Evolutionary conservation across 30 jellyfish, hydroid and myxozoan species (phyloP), one percentile per base, ranked within the genome.

Genomic region (Nemopilema nomurai): DNA sequence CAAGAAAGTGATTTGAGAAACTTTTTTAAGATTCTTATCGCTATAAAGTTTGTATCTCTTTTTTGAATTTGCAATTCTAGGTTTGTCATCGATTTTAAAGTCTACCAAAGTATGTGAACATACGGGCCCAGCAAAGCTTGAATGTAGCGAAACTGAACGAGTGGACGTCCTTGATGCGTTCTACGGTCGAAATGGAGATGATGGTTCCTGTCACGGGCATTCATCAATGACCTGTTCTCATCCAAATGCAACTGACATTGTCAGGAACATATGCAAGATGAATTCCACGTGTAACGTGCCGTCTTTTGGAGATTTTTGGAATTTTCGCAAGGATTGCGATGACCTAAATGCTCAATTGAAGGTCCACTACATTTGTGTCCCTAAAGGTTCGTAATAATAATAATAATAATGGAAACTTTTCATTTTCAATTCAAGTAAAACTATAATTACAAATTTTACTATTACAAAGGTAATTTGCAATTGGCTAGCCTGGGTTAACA

Each of bases 201-300:
- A 83, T 28, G 74, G 17, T 1, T 18, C 72, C 13, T 83, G 91
- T 28, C 91, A 83, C 41, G 29, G 18, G 18, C 49, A 9, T 30
- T 70, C 80, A 8, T 28, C 86, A 1, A 28, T 53, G 7, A 57
- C 73, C 13, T 83, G 91, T 63, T 83, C n/a, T 69, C 51, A 83
- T 49, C 91, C 91, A 70, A 83, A 71, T 69, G 91, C 91, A 21
- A 83, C 82, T 25, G 49, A 49, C 1, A 71, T 71, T 18, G 91
- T 83, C 19, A 27, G 33, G 17, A 22, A 71, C 29, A 72, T 83
- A 6, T 83, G 91, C 91, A 83, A 71, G 63, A 19, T 49, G 0
- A 70, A 53, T 71, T 71, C 91, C 1, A 72, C 86, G 0, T 83
- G 91, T 31, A 1, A 71, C 24, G 86, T 83, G n/a, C 20, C 69